Base-by-base conservation (phyloP, 2,888 invertebrate genomes). In the Conomelus anceps region DNA sequence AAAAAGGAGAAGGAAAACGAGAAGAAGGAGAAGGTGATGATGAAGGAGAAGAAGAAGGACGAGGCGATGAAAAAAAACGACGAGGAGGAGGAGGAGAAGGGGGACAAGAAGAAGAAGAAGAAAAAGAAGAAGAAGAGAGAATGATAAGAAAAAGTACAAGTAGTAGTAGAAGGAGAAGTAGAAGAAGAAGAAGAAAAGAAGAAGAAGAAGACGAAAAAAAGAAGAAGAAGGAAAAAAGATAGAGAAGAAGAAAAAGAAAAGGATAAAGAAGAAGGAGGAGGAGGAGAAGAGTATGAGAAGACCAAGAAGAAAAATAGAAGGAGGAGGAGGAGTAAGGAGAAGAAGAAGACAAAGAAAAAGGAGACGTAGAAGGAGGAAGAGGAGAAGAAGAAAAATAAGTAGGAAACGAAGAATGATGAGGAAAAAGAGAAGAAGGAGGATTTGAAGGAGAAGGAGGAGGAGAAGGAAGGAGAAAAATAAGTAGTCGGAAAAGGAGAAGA, bases 61-160 rank as follows among this genome's bases (percentile, higher is more conserved):
- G 41, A 88, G 88, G 87, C 85, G 88, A 20, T 22, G 85, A 90
- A 89, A 89, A 88, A 85, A 23, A 22, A 85, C 13, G 13, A 11
- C 13, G 85, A 13, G 23, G 85, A 85, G 88, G 89, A 90, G 91
- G 90, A 90, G 90, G 91, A 91, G 91, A 91, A 91, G 91, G 91
- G 91, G 91, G 92, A 92, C 91, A 17, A 89, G 26, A 89, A 4
- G 23, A 29, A 89, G 89, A 86, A n/a, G 23, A 22, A 23, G n/a
- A 22, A 85, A 3, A 85, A 17, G 13, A 23, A 6, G 22, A 20
- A 1, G 20, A 22, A 0, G 22, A 1, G 22, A 22, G 86, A 9
- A 24, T 20, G 22, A 85, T 22, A 23, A 1, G 24, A 24, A 85
- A 22, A 85, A n/a, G 24, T 20, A 22, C 3, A 85, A n/a, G n/a